Base-by-base conservation (phyloP, 2,797 vertebrate species). In the Choloepus didactylus region DNA sequence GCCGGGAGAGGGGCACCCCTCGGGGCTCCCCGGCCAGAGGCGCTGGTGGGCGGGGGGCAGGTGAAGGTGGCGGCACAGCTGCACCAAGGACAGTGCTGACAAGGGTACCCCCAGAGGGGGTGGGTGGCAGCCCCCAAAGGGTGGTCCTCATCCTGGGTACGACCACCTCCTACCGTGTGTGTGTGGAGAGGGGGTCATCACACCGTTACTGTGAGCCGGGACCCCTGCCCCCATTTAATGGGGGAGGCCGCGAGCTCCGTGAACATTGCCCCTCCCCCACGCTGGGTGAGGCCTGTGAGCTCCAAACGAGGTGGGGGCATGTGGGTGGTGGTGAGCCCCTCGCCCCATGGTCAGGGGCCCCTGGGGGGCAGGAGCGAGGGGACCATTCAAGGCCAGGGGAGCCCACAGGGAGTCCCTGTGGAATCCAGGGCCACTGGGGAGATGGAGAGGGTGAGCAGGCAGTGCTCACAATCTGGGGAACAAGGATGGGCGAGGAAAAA, bases 401-500 rank as follows among this genome's bases (percentile, higher is more conserved):
- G 35, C 60, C 54, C 23, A 1, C 2, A 0, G 7, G 35, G 44
- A 19, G 41, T 11, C 59, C 10, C 51, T 3, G 44, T 0, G 2
- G 62, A 66, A 31, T 27, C 73, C 12, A 9, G 60, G 67, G 25
- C 21, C 44, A 15, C 18, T 25, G 2, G 18, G 21, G 62, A 56
- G 49, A 23, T 2, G 21, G 21, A 4, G 15, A 5, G 5, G 11
- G 10, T 1, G 60, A 21, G 38, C 44, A 54, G 35, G n/a, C 29
- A 10, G 10, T 5, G 16, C 51, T 64, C 38, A 18, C 1, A 46
- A 11, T 38, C 51, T n/a, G 27, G 21, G 75, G 41, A 4, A 69
- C 0, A 0, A 19, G 83, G 16, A 27, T 4, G 12, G 73, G 15
- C 16, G 1, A 38, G 49, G 19, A 16, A 4, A 6, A 70, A 25